A percentile compares a stretch with the other conserved stretches of the same genome.
phyloP scores from a whole-genome alignment of 2,888 invertebrate genomes.

The Tanypteryx hageni region DNA sequence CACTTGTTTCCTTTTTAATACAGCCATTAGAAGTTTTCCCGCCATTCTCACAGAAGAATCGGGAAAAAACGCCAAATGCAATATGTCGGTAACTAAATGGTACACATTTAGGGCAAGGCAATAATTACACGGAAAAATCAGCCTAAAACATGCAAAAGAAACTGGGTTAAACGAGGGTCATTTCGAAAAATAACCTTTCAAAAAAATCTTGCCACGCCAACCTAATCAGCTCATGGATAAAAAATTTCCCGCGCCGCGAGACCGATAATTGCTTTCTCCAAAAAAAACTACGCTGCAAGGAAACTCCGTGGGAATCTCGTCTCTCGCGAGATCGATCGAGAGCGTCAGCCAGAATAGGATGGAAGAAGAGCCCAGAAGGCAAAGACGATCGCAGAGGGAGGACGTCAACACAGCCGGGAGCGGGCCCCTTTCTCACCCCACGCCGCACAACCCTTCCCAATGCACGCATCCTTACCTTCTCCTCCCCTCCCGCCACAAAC shows the following conservation, averaged over 20 bases:
- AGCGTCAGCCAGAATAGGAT: background rate
- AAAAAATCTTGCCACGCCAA: slow-evolving; percentile 3
- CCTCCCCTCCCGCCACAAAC: background rate
- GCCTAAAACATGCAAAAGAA: background rate
- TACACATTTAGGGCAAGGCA: background rate
- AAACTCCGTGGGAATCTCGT: slow-evolving; percentile 26
- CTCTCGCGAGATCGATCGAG: background rate
- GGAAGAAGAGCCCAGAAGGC: background rate
- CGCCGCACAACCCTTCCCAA: too few species aligned
- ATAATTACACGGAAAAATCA: background rate
- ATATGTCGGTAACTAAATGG: too few species aligned
- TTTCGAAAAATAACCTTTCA: background rate
- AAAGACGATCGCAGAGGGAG: background rate
- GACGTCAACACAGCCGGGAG: background rate
- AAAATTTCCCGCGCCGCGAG: background rate
- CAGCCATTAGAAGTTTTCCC: too few species aligned
- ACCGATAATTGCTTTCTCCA: slow-evolving; percentile 9
- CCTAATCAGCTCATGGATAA: background rate
- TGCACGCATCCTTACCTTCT: too few species aligned
- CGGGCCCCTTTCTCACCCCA: too few species aligned
- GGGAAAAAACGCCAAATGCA: too few species aligned
- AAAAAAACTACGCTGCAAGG: background rate
- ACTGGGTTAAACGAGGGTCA: background rate
- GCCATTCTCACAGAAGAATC: too few species aligned
- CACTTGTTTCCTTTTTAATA: too few species aligned